These are phyloP conservation scores for Oreortyx pictus DNA, from an alignment of 2,797 vertebrate species.

Conservation along the genomic window DNA sequence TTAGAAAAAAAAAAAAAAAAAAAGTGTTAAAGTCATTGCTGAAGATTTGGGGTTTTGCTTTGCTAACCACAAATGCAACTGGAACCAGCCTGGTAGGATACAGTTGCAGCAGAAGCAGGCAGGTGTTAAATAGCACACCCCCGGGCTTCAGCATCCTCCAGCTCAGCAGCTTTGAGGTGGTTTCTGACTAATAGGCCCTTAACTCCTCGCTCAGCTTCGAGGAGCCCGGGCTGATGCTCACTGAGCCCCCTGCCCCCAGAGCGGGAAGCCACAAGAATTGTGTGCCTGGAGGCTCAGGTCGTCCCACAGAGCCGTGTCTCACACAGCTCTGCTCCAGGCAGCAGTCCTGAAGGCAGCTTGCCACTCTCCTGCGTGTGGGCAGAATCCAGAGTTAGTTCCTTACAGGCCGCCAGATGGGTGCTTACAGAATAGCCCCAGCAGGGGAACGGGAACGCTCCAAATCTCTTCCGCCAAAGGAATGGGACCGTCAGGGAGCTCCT, in stretches of 20 bases:
- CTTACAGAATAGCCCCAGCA: not conserved
- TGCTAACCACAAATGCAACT: slow-evolving; percentile 59
- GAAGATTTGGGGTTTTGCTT: slow-evolving; percentile 42
- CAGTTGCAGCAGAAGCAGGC: slow-evolving; percentile 45
- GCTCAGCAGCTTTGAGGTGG: slow-evolving; percentile 59
- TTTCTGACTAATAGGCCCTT: slow-evolving; percentile 63
- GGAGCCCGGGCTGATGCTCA: slow-evolving; percentile 20
- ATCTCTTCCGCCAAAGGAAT: not conserved
- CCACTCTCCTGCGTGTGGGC: slow-evolving; percentile 22
- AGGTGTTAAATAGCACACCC: slow-evolving; percentile 64
- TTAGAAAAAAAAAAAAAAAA: not conserved
- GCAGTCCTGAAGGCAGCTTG: not conserved
- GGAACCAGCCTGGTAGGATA: slow-evolving; percentile 50
- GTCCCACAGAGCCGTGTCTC: not conserved
- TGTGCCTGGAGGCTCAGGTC: not conserved
- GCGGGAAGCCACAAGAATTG: not conserved
- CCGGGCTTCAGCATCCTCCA: slow-evolving; percentile 5
- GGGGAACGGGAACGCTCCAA: not conserved
- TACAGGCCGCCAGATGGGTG: not conserved
- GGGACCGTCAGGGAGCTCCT: not conserved
- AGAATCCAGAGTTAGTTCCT: not conserved
- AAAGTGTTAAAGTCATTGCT: not conserved
- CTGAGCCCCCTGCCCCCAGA: not conserved
- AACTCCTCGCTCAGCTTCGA: slow-evolving; percentile 49
- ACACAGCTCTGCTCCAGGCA: not conserved